Conservation (phyloP, 2,113 vertebrate species). For the Protomyctophum bolini region DNA sequence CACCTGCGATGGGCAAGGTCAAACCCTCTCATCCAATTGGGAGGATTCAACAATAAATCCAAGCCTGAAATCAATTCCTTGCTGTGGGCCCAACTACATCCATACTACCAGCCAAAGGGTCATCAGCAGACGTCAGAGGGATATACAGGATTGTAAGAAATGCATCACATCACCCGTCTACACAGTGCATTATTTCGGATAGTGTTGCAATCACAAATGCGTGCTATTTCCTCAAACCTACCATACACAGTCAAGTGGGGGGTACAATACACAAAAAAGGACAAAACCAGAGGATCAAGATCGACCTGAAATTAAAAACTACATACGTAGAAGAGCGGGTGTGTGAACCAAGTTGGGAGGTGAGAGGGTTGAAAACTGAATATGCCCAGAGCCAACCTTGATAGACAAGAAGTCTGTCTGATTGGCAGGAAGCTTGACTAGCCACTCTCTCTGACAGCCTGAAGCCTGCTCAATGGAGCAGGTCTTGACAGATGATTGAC, state of each 20-base stretch:
- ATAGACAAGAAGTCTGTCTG: constrained; percentile 46
- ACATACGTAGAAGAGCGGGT: not conserved
- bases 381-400: constrained; percentile 46
- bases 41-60: constrained; percentile 71
- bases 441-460: constrained; percentile 61
- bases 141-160: constrained; percentile 34
- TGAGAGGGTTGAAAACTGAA: not conserved
- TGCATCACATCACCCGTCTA: constrained; percentile 26
- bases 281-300: constrained; percentile 24
- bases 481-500: constrained; percentile 76
- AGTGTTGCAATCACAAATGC: not conserved
- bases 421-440: constrained; percentile 49
- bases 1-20: constrained; percentile 72
- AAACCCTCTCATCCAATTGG: constrained; percentile 61
- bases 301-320: constrained; percentile 18
- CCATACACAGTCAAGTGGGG: constrained; percentile 17
- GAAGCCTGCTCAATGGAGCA: constrained; percentile 67
- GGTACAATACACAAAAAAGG: constrained; percentile 6
- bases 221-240: constrained; percentile 25
- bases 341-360: too few species aligned
- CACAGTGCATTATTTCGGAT: constrained; percentile 10
- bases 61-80: constrained; percentile 58
- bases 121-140: constrained; percentile 56
- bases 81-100: constrained; percentile 54
- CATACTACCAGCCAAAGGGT: constrained; percentile 55